A percentile compares a stretch with the other conserved stretches of the same genome.
Conservation (phyloP, 2,888 invertebrate species). For the Drosophila mayaguana region DNA sequence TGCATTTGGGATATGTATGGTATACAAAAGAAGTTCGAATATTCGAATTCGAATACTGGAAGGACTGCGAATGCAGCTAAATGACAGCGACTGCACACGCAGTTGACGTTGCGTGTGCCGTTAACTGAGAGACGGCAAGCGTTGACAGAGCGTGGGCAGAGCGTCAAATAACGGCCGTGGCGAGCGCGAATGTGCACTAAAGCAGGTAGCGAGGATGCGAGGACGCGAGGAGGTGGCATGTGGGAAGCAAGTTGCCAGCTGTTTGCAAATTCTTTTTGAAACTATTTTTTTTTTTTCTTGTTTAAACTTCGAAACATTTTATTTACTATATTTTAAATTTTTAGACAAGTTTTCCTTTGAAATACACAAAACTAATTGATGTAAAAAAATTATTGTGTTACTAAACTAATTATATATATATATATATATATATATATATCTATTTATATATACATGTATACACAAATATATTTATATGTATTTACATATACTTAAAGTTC, state of each 20-base stretch:
- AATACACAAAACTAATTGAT: conserved; percentile 16
- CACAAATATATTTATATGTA: conserved; percentile 33
- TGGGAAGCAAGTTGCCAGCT: conserved; percentile 54
- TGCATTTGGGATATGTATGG: conserved; percentile 3
- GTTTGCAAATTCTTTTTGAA: conserved; percentile 41
- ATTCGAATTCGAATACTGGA: conserved; percentile 35
- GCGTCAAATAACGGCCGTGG: conserved; percentile 18
- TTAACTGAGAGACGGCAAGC: neutral
- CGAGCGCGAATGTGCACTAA: neutral
- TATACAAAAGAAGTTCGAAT: conserved; percentile 13
- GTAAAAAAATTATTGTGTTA: conserved; percentile 27
- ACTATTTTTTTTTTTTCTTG: conserved; percentile 9
- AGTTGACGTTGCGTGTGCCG: conserved; percentile 12
- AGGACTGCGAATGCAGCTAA: conserved; percentile 14
- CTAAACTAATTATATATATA: conserved; percentile 20
- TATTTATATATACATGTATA: conserved; percentile 6
- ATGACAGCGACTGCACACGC: conserved; percentile 9
- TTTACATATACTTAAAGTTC: conserved; percentile 39
- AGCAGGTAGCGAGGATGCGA: conserved; percentile 10
- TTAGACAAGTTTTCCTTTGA: conserved; percentile 26
- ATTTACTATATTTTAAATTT: conserved; percentile 4
- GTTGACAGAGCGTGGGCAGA: neutral
- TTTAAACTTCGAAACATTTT: neutral
- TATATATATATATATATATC: conserved; percentile 7
- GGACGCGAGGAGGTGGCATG: conserved; percentile 2